A percentile compares a stretch with the other conserved stretches of the same genome.
These are phyloP conservation scores for Nesospiza acunhae DNA, from an alignment of 2,113 vertebrate species.

Conservation along the genomic window DNA sequence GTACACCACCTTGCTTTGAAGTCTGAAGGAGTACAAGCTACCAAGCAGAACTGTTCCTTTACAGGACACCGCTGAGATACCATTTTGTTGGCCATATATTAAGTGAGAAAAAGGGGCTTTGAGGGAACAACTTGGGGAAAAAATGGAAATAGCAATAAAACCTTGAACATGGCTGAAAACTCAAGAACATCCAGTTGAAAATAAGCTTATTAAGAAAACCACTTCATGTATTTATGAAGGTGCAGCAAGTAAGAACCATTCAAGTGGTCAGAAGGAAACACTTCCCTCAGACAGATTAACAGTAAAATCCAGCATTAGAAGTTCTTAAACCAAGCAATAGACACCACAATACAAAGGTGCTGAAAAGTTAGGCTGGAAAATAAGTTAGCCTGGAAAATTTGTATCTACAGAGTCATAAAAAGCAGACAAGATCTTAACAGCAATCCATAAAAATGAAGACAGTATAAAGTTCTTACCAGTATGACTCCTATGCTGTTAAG, in stretches of 20 bases:
- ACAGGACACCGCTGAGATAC: background rate
- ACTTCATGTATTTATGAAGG: background rate
- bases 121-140: background rate
- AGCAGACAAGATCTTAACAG: background rate
- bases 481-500: conserved; percentile 96
- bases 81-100: background rate
- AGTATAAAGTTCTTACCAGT: conserved; percentile 79
- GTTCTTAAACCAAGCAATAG: background rate
- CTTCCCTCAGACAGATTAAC: background rate
- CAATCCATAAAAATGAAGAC: background rate
- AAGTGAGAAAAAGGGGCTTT: background rate
- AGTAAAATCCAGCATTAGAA: background rate
- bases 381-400: background rate
- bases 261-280: background rate
- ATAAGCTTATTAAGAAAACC: background rate
- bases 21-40: background rate
- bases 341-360: background rate
- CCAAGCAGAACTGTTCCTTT: background rate
- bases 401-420: background rate
- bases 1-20: background rate
- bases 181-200: background rate
- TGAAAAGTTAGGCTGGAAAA: background rate
- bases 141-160: background rate
- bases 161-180: background rate
- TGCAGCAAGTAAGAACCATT: background rate